Evolutionary conservation across 2,888 invertebrate species (phyloP), one percentile per base, ranked within the genome.

Genomic region (Amiota minor): DNA sequence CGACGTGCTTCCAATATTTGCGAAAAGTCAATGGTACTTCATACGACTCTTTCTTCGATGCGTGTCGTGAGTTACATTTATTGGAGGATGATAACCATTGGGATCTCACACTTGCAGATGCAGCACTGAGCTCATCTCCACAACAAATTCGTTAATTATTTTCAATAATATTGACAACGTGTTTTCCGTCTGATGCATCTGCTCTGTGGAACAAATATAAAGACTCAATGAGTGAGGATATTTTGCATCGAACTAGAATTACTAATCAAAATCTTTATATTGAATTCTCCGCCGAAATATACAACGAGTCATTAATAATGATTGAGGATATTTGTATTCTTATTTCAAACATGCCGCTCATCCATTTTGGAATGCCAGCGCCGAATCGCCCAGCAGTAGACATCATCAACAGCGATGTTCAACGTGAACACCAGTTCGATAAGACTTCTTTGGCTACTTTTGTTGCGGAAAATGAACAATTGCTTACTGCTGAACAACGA

Each of bases 1-100:
- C 72, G 56, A 50, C 69, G 56, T 68, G 47, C 49, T 71, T 74
- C 55, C 20, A 68, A 71, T 20, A 74, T 71, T 18, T 65, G 62
- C n/a, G 53, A 62, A 62, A 23, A 62, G 62, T 71, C 35, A 61
- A 69, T 55, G 68, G 62, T 49, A 23, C 49, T 49, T 53, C 68
- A 49, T 50, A 64, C 88, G 88, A 72, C 81, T 71, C 74, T 64
- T 74, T 62, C 65, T 23, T 6, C 14, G 74, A 73, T 35, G 71
- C 53, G 46, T 77, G 72, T 47, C 65, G 23, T 12, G 61, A 35
- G 64, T 59, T 74, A 12, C 49, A 65, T 14, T 74, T 72, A 20
- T 23, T 73, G 12, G 74, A 74, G 65, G n/a, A n/a, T n/a, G n/a
- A n/a, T n/a, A n/a, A n/a, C n/a, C n/a, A n/a, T n/a, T n/a, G n/a